These are phyloP conservation scores for Mylabris sibirica DNA, from an alignment of 2,888 invertebrate genomes.

Conservation along the genomic window DNA sequence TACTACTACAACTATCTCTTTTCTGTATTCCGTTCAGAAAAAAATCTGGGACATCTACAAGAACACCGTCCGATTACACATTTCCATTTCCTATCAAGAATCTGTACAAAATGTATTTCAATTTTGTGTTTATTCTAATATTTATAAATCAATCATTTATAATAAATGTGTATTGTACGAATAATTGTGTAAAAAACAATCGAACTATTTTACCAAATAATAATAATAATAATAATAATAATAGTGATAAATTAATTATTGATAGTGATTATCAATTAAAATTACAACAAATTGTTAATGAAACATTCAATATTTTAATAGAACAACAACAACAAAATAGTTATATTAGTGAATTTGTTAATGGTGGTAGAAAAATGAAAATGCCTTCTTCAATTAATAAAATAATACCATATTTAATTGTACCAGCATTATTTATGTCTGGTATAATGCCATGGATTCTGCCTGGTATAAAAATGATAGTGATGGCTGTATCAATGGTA, in stretches of 20 bases:
- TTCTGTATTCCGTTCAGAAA: background rate
- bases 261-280: background rate
- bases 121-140: background rate
- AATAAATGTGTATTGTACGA: background rate
- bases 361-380: constrained; percentile 22
- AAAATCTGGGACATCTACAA: background rate
- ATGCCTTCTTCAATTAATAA: constrained; percentile 24
- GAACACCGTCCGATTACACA: background rate
- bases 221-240: background rate
- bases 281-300: background rate
- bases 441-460: constrained; percentile 73
- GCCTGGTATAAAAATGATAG: constrained; percentile 73
- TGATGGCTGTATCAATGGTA: constrained; percentile 67
- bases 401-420: constrained; percentile 64
- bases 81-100: background rate
- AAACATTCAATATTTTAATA: background rate
- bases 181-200: constrained; percentile 5
- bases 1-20: too few species aligned
- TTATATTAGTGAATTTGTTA: background rate
- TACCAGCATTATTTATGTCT: constrained; percentile 72
- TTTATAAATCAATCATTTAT: background rate
- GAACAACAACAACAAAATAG: background rate
- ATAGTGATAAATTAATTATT: background rate
- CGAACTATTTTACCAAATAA: constrained; percentile 21
- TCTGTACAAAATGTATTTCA: constrained; percentile 1